Evolutionary conservation across 2,888 invertebrate genomes (phyloP), one percentile per base, ranked within the genome.

Genomic region (Acrobasis repandana): DNA sequence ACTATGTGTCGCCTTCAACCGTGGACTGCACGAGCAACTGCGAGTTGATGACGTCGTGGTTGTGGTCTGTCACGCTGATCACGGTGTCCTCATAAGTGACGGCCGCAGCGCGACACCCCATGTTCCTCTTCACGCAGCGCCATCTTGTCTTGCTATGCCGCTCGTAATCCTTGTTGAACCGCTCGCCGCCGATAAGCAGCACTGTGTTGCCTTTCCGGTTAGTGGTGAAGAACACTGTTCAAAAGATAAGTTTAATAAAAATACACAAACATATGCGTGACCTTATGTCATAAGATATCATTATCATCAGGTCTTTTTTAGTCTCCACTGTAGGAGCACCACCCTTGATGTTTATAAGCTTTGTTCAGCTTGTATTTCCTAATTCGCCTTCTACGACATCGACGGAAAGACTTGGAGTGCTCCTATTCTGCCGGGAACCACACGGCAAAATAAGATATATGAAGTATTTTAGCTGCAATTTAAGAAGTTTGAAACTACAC

Each of bases 121-220:
- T 49, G 46, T 75, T 76, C 38, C 76, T 70, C 57, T 73, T 75
- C 14, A 70, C 66, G 56, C 82, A 82, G 2, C 72, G 64, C 77
- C 75, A 76, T 11, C 65, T 46, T 15, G 61, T 54, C 43, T 61
- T 64, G 4, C 38, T 47, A 0, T 61, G 47, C 1, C 10, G 18
- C 11, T 34, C 38, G 9, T 60, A 56, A n/a, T 47, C 62, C 34
- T 60, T 60, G 33, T 38, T 63, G 50, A 38, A 64, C 5, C 62
- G 47, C 11, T 63, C 36, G 0, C 60, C 62, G 6, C 20, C 46
- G 5, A 64, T 9, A 18, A 62, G n/a, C 54, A 63, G 28, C 10
- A 50, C 52, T 18, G n/a, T 28, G 11, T 61, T 63, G 10, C 62
- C 62, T 2, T 33, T n/a, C 0, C 51, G 33, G 15, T 49, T 59